Evolutionary conservation across 2,113 vertebrate species (phyloP).

Genomic region (Ceyx cyanopectus): DNA sequence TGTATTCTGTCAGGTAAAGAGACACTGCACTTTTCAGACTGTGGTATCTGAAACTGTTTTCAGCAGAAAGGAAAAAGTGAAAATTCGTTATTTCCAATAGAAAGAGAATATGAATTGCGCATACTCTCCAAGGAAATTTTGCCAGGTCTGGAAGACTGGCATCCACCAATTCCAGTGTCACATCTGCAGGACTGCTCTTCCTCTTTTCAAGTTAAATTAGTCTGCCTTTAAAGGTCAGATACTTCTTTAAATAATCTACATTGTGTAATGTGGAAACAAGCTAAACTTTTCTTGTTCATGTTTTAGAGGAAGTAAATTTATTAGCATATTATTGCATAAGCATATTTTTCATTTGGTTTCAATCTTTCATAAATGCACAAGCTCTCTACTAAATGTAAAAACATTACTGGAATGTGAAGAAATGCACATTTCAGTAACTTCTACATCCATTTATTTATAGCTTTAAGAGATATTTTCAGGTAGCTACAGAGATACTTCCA

Average conservation of each 20-base stretch:
- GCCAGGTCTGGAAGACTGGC: background rate
- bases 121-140: background rate
- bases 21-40: background rate
- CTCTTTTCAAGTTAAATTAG: background rate
- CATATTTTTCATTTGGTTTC: background rate
- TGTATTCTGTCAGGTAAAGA: background rate
- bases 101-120: background rate
- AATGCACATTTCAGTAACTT: background rate
- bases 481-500: background rate
- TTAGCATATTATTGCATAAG: background rate
- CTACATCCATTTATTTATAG: background rate
- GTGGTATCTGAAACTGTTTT: background rate
- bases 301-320: background rate
- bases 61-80: background rate
- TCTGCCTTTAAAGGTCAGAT: background rate
- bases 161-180: background rate
- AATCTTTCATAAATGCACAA: background rate
- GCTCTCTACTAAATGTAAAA: background rate
- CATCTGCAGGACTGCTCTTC: background rate
- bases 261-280: background rate
- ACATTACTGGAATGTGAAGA: background rate
- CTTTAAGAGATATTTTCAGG: background rate
- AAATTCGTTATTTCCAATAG: background rate
- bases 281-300: background rate
- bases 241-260: background rate